phyloP scores from a whole-genome alignment of 92 coral and sea anemone genomes.

The Nematostella vectensis region DNA sequence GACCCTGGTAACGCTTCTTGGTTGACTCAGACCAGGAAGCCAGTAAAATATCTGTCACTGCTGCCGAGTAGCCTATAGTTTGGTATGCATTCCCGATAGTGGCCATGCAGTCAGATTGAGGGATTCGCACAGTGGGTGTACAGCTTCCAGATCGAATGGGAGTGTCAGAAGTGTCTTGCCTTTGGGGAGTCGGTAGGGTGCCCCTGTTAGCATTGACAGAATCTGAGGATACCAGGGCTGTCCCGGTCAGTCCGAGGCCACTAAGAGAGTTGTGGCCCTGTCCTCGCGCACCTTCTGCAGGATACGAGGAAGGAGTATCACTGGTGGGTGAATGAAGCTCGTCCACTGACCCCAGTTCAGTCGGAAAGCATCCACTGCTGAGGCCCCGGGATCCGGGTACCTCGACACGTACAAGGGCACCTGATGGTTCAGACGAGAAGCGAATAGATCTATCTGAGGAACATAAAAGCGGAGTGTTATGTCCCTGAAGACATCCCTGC shows the following conservation, averaged over 20 bases:
- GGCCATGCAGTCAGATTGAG: constrained; percentile 56
- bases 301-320: too few species aligned
- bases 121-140: constrained; percentile 43
- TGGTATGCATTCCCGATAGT: constrained; percentile 15
- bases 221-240: constrained; percentile 44
- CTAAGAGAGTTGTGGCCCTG: constrained; percentile 30
- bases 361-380: constrained; percentile 37
- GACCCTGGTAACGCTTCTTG: constrained; percentile 33
- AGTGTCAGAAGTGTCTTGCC: constrained; percentile 16
- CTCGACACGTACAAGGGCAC: constrained; percentile 18
- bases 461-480: constrained; percentile 4
- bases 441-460: constrained; percentile 7
- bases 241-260: constrained; percentile 42
- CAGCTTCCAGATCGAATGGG: constrained; percentile 42
- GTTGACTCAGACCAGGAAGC: constrained; percentile 48
- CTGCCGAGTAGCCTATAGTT: constrained; percentile 26
- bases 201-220: constrained; percentile 21
- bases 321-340: too few species aligned
- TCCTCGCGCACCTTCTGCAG: constrained; percentile 19
- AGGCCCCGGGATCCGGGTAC: constrained; percentile 33
- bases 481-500: constrained; percentile 6
- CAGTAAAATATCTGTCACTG: constrained; percentile 26
- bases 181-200: constrained; percentile 30
- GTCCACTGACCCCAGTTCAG: constrained; percentile 30
- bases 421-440: constrained; percentile 3